These are phyloP conservation scores for Aegotheles bennettii DNA, from an alignment of 2,113 vertebrate genomes.

Conservation along the genomic window DNA sequence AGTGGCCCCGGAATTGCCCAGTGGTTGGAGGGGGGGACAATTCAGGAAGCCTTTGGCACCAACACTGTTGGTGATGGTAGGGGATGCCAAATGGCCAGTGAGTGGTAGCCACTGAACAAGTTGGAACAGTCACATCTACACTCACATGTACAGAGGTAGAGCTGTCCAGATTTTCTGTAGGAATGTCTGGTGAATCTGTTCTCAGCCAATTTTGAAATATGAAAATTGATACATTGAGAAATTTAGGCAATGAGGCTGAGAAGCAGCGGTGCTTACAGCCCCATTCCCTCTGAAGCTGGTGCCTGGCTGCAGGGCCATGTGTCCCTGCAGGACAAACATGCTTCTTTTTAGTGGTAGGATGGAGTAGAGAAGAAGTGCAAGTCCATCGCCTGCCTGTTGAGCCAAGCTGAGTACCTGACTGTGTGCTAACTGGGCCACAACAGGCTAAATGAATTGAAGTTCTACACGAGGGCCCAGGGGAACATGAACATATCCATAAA, in stretches of 20 bases:
- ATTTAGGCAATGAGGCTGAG: not conserved
- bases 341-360: not conserved
- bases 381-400: not conserved
- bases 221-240: not conserved
- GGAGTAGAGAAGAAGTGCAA: not conserved
- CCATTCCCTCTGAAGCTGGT: not conserved
- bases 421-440: not conserved
- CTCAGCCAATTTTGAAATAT: not conserved
- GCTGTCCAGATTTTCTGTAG: not conserved
- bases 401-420: not conserved
- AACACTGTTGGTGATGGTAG: not conserved
- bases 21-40: not conserved
- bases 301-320: not conserved
- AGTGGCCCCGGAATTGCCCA: not conserved
- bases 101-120: not conserved
- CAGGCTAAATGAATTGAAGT: not conserved
- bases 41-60: not conserved
- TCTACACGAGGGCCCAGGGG: fast-evolving
- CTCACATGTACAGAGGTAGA: not conserved
- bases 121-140: no score
- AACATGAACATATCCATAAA: fast-evolving
- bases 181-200: not conserved
- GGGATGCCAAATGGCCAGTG: not conserved
- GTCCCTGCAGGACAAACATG: not conserved
- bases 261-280: not conserved